Evolutionary conservation across 2,797 vertebrate species (phyloP).

Genomic region (Lerista edwardsae): DNA sequence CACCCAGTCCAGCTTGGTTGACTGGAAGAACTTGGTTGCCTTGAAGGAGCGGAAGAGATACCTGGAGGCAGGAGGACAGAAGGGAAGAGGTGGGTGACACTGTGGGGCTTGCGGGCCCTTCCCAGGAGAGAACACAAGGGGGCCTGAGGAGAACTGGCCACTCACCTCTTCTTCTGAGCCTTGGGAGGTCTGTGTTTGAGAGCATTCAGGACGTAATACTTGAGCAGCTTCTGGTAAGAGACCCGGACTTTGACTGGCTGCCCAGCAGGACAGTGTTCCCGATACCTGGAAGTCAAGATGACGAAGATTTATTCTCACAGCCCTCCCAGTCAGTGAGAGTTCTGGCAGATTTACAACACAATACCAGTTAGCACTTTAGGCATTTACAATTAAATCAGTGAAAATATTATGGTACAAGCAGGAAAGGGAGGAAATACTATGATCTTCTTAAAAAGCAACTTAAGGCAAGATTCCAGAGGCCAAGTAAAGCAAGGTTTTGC

Average conservation of each 20-base stretch:
- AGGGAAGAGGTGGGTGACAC: neutral
- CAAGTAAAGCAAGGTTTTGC: neutral
- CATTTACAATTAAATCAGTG: neutral
- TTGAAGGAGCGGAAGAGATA: conserved; percentile 99
- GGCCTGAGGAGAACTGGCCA: neutral
- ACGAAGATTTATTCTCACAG: neutral
- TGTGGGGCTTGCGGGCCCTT: fast-evolving
- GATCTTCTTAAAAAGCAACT: too few relatives aligned
- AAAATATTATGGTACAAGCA: too few relatives aligned
- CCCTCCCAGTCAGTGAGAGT: neutral
- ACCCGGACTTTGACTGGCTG: conserved; percentile 98
- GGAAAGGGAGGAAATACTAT: neutral
- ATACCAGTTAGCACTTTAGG: neutral
- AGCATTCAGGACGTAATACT: conserved; percentile 98
- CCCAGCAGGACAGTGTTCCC: conserved; percentile 97
- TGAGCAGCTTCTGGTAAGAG: conserved; percentile 97
- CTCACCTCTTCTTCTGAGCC: conserved; percentile 97
- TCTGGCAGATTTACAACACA: neutral
- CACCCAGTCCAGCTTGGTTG: conserved; percentile 99
- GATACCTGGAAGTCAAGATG: conserved; percentile 84
- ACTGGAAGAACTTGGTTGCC: conserved; percentile 99
- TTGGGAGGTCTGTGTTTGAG: conserved; percentile 98
- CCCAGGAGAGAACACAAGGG: neutral
- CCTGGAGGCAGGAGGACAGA: conserved; percentile 70
- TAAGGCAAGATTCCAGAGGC: too few relatives aligned